Evolutionary conservation across 1,140 invertebrate species (phyloP).

Genomic region (Nephotettix cincticeps): DNA sequence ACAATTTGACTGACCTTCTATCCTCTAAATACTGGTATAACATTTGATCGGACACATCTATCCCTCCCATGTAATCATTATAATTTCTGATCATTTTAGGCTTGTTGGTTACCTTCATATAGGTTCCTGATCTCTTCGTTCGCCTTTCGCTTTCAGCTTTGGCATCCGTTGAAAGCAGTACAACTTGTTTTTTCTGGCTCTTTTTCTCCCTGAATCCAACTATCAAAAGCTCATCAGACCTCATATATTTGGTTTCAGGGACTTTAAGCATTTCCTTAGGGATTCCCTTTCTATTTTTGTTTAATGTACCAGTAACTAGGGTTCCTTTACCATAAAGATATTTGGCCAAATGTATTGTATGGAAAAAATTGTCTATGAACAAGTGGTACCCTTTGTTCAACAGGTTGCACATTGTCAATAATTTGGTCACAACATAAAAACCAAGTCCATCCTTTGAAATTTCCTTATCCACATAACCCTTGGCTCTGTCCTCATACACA

Average conservation of each 20-base stretch:
- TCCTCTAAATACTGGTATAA: constrained; percentile 39
- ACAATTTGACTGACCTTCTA: constrained; percentile 39
- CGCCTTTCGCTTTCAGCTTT: constrained; percentile 28
- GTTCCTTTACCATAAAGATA: constrained; percentile 26
- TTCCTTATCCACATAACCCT: not conserved
- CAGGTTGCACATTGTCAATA: not conserved
- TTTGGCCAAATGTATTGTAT: constrained; percentile 31
- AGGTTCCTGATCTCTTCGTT: not conserved
- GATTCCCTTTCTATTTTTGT: constrained; percentile 32
- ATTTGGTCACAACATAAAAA: not conserved
- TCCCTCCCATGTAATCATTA: constrained; percentile 31
- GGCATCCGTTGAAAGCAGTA: constrained; percentile 29
- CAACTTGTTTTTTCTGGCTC: constrained; percentile 32
- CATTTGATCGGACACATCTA: constrained; percentile 34
- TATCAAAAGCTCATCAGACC: constrained; percentile 23
- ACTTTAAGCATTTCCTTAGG: constrained; percentile 6
- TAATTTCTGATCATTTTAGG: constrained; percentile 29
- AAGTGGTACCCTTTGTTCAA: constrained; percentile 12
- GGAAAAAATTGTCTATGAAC: constrained; percentile 30
- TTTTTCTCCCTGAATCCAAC: constrained; percentile 31
- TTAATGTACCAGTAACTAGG: constrained; percentile 31
- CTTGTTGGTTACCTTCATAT: constrained; percentile 24
- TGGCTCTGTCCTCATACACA: not conserved
- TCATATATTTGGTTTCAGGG: constrained; percentile 31
- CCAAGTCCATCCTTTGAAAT: not conserved